These are phyloP conservation scores for Tangara arthus DNA, from an alignment of 2,797 vertebrate genomes.

Conservation along the genomic window DNA sequence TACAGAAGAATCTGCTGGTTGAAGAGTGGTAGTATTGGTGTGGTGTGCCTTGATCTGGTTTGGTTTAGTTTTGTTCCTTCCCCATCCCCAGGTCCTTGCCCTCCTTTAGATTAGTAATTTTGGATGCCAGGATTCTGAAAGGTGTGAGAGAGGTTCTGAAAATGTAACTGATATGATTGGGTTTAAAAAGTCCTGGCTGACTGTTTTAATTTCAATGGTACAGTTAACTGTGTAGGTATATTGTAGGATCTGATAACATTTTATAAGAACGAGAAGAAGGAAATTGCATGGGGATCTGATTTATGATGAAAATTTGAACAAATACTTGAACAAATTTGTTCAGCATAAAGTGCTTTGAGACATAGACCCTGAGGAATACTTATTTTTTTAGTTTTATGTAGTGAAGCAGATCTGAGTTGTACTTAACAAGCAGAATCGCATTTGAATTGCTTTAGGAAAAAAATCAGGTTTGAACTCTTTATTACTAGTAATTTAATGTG, in stretches of 20 bases:
- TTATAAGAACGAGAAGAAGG: neutral
- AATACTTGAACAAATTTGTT: neutral
- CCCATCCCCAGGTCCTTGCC: fast-evolving
- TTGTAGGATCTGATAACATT: neutral
- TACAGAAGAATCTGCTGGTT: neutral
- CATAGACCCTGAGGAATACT: neutral
- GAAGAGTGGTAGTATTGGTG: fast-evolving
- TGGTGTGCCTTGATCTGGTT: neutral
- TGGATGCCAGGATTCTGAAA: neutral
- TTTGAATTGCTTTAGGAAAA: conserved; percentile 29
- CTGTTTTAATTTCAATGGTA: neutral
- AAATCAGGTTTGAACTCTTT: conserved; percentile 13
- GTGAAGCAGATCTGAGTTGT: conserved; percentile 9
- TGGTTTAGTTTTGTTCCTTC: neutral
- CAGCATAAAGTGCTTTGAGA: neutral
- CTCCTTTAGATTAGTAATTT: neutral
- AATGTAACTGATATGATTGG: neutral
- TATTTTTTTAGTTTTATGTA: conserved; percentile 19
- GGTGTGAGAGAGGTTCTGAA: neutral
- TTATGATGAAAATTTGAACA: neutral
- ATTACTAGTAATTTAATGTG: conserved; percentile 7
- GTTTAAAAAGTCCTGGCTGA: neutral
- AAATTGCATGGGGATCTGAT: neutral
- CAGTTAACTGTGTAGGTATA: neutral
- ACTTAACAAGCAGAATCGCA: conserved; percentile 23